phyloP scores from a whole-genome alignment of 2,113 vertebrate genomes.

The Antechinus flavipes region DNA sequence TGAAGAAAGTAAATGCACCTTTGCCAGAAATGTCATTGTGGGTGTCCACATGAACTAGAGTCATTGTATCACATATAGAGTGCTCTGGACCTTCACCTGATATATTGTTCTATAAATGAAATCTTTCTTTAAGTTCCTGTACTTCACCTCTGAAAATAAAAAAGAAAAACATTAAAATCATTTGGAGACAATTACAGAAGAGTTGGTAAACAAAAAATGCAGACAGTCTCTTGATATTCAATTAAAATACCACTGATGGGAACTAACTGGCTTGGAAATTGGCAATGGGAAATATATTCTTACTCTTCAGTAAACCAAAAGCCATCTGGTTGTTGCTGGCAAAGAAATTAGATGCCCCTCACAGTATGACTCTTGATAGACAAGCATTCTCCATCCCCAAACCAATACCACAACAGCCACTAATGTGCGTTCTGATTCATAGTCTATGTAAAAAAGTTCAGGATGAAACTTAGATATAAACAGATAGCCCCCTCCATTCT shows the following conservation, averaged over 20 bases:
- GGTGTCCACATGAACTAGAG: slow-evolving; percentile 60
- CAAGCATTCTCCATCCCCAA: slow-evolving; percentile 5
- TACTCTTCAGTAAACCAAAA: slow-evolving; percentile 53
- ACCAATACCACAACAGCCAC: slow-evolving; percentile 38
- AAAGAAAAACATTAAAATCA: slow-evolving; percentile 56
- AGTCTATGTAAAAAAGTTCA: slow-evolving; percentile 8
- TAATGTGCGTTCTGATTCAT: not conserved
- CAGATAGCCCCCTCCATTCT: not conserved
- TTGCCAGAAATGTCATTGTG: slow-evolving; percentile 54
- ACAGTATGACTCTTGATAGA: not conserved
- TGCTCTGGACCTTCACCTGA: slow-evolving; percentile 46
- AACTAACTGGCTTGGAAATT: slow-evolving; percentile 54
- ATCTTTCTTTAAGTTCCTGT: slow-evolving; percentile 38
- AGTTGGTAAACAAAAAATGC: slow-evolving; percentile 64
- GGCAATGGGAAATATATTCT: slow-evolving; percentile 39
- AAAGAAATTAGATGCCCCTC: slow-evolving; percentile 42
- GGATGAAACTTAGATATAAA: not conserved
- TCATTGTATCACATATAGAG: slow-evolving; percentile 51
- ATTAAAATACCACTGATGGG: slow-evolving; percentile 76
- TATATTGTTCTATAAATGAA: slow-evolving; percentile 4
- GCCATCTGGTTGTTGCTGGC: slow-evolving; percentile 45
- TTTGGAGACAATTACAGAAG: slow-evolving; percentile 72
- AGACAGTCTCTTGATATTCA: slow-evolving; percentile 68
- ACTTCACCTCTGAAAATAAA: slow-evolving; percentile 15
- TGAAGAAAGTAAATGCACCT: slow-evolving; percentile 41